These are phyloP conservation scores for Salvelinus alpinus DNA, from an alignment of 2,113 vertebrate genomes.

Conservation along the genomic window DNA sequence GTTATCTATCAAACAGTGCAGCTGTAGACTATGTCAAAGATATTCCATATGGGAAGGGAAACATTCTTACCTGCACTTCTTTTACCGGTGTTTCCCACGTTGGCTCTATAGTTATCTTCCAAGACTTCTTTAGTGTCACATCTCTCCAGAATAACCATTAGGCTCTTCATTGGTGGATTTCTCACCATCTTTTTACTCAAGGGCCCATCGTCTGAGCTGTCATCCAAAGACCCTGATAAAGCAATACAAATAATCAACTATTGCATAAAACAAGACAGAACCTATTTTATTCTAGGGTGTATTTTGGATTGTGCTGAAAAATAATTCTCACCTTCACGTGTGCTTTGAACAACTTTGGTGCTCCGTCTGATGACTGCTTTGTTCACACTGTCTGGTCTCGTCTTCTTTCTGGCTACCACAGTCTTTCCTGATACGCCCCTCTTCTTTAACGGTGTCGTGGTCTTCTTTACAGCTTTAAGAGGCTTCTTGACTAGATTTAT, in stretches of 20 bases:
- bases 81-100: background rate
- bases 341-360: background rate
- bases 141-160: conserved; percentile 51
- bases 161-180: conserved; percentile 54
- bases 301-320: background rate
- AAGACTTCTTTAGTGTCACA: conserved; percentile 36
- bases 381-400: no score
- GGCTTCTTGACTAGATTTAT: background rate
- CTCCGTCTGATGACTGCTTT: background rate
- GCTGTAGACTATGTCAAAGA: no score
- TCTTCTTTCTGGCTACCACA: background rate
- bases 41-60: no score
- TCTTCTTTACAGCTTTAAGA: conserved; percentile 19
- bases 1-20: no score
- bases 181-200: conserved; percentile 9
- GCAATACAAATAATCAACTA: background rate
- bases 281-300: conserved; percentile 25
- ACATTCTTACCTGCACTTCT: conserved; percentile 21
- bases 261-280: background rate
- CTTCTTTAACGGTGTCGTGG: conserved; percentile 31
- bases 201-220: conserved; percentile 40
- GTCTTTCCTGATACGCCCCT: background rate
- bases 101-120: background rate
- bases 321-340: background rate
- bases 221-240: conserved; percentile 19